A percentile compares a stretch with the other conserved stretches of the same genome.
These are phyloP conservation scores for Ennomos fuscantarius DNA, from an alignment of 2,888 invertebrate species.

Conservation along the genomic window DNA sequence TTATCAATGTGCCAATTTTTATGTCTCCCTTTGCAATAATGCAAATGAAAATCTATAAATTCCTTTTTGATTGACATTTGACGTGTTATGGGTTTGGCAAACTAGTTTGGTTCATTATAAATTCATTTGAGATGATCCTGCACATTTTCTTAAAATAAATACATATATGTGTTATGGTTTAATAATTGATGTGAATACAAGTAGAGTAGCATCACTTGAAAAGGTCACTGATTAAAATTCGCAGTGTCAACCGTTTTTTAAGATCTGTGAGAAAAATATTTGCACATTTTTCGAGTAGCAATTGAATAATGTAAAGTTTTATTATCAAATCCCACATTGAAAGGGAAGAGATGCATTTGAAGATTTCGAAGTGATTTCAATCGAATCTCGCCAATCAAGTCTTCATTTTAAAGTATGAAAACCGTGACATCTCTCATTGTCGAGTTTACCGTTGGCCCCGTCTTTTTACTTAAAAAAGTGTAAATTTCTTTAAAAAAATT, in stretches of 20 bases:
- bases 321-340: slow-evolving; percentile 55
- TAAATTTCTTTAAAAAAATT: slow-evolving; percentile 71
- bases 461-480: slow-evolving; percentile 72
- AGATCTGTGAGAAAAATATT: slow-evolving; percentile 71
- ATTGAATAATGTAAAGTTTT: slow-evolving; percentile 60
- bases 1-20: slow-evolving; percentile 62
- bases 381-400: slow-evolving; percentile 79
- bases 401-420: slow-evolving; percentile 78
- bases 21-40: slow-evolving; percentile 51
- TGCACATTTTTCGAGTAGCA: slow-evolving; percentile 54
- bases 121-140: slow-evolving; percentile 53
- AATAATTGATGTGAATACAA: slow-evolving; percentile 12
- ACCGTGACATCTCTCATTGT: slow-evolving; percentile 72
- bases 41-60: slow-evolving; percentile 58
- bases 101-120: slow-evolving; percentile 65
- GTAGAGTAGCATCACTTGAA: slow-evolving; percentile 12
- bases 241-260: slow-evolving; percentile 42
- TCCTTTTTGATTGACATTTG: slow-evolving; percentile 72
- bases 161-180: slow-evolving; percentile 17
- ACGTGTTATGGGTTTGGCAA: slow-evolving; percentile 52
- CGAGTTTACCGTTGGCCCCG: slow-evolving; percentile 71
- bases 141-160: slow-evolving; percentile 42
- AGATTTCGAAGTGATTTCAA: slow-evolving; percentile 74
- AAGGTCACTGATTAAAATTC: slow-evolving; percentile 23
- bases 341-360: slow-evolving; percentile 67